A percentile compares a stretch with the other conserved stretches of the same genome.
These are phyloP conservation scores for Linyphia triangularis DNA, from an alignment of 2,888 invertebrate species.

Conservation along the genomic window DNA sequence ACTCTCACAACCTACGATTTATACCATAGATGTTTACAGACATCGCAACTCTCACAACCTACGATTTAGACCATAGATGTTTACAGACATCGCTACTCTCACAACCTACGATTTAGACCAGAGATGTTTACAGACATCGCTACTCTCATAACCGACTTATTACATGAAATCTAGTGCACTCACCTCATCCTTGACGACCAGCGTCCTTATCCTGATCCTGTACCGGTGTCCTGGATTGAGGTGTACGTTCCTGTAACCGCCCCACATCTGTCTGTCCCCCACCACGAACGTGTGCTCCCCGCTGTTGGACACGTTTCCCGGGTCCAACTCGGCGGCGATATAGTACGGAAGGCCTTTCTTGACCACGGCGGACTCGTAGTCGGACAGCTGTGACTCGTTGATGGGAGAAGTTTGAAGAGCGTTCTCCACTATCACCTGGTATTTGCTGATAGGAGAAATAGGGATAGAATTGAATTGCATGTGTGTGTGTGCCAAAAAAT, in stretches of 20 bases:
- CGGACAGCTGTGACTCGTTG: constrained; percentile 38
- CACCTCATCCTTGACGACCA: constrained; percentile 61
- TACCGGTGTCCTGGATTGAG: constrained; percentile 69
- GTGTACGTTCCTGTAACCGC: constrained; percentile 62
- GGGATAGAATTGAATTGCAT: too few relatives aligned
- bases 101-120: too few relatives aligned
- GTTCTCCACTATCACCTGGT: constrained; percentile 73
- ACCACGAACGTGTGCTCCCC: constrained; percentile 64
- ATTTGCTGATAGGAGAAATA: too few relatives aligned
- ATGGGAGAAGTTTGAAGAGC: constrained; percentile 32
- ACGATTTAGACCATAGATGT: too few relatives aligned
- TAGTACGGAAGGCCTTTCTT: constrained; percentile 56
- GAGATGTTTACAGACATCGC: too few relatives aligned
- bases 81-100: too few relatives aligned
- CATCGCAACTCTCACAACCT: too few relatives aligned
- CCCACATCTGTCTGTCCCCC: constrained; percentile 59
- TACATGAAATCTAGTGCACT: not conserved
- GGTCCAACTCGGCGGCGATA: constrained; percentile 70
- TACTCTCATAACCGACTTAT: too few relatives aligned
- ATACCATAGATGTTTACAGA: too few relatives aligned
- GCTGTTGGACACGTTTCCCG: constrained; percentile 41
- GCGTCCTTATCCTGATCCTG: constrained; percentile 71
- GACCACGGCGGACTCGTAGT: constrained; percentile 52
- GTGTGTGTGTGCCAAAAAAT: too few relatives aligned
- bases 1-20: too few relatives aligned